phyloP scores from a whole-genome alignment of 2,888 invertebrate genomes.

The Caenorhabditis sp. region DNA sequence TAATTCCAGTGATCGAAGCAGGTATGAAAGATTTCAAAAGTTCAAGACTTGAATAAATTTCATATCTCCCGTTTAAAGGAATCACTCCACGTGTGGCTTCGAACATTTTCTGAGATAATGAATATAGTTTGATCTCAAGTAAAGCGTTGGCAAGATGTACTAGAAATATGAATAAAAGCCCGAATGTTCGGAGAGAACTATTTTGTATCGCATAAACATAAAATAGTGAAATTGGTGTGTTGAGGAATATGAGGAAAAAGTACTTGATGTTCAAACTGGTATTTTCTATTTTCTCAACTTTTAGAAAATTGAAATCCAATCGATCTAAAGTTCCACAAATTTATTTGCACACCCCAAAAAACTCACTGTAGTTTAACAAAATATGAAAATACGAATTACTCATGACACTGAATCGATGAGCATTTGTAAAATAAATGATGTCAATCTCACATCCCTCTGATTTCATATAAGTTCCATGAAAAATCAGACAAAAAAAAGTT shows the following conservation, averaged over 20 bases:
- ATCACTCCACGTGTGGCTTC: neutral
- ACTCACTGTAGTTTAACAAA: neutral
- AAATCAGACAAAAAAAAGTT: neutral
- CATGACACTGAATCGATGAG: neutral
- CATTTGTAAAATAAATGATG: neutral
- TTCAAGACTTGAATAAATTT: neutral
- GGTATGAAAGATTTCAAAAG: neutral
- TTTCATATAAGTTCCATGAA: neutral
- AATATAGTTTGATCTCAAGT: neutral
- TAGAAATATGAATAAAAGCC: neutral
- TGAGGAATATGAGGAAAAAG: too few relatives aligned
- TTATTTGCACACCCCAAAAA: too few relatives aligned
- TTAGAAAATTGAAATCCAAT: neutral
- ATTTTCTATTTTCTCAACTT: too few relatives aligned
- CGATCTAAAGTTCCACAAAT: neutral
- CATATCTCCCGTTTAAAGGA: neutral
- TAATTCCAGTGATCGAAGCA: neutral
- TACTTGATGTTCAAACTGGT: too few relatives aligned
- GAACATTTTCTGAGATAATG: neutral
- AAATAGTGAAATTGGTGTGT: too few relatives aligned
- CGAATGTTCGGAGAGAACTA: too few relatives aligned
- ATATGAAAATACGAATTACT: neutral
- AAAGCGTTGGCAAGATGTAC: neutral
- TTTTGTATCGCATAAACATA: too few relatives aligned
- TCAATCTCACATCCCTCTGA: neutral